Conservation (phyloP, 1,140 invertebrate genomes). For the Idris sp. region DNA sequence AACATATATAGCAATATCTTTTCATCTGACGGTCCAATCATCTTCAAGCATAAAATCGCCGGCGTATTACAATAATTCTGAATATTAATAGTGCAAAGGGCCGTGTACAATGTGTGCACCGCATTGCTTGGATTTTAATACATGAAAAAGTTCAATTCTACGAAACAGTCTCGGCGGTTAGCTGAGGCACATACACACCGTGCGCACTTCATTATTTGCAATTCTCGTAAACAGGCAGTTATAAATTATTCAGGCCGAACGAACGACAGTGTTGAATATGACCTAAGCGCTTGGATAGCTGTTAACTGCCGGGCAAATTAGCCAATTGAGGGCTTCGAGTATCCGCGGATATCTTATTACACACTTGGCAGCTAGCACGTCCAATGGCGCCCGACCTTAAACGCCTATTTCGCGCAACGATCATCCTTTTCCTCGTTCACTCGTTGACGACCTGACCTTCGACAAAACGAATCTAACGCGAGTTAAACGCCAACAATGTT, state of each 20-base stretch:
- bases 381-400: conserved; percentile 71
- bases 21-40: conserved; percentile 13
- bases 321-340: conserved; percentile 79
- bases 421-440: conserved; percentile 68
- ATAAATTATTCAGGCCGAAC: conserved; percentile 79
- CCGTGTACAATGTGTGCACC: conserved; percentile 6
- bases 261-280: conserved; percentile 74
- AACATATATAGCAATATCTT: conserved; percentile 25
- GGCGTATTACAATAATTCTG: conserved; percentile 26
- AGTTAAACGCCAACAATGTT: conserved; percentile 49
- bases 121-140: conserved; percentile 18
- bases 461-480: conserved; percentile 64
- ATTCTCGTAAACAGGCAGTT: conserved; percentile 79
- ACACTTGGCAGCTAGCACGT: conserved; percentile 72
- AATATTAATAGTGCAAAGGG: conserved; percentile 26
- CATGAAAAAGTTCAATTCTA: conserved; percentile 45
- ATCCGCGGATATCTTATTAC: conserved; percentile 80
- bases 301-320: conserved; percentile 79
- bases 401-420: conserved; percentile 65
- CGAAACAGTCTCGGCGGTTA: conserved; percentile 25
- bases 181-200: conserved; percentile 63
- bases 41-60: conserved; percentile 23
- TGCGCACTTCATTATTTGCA: conserved; percentile 79
- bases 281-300: conserved; percentile 77
- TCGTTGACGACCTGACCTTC: conserved; percentile 64